These are phyloP conservation scores for Trematocara marginatum DNA, from an alignment of 2,113 vertebrate genomes.

Conservation along the genomic window DNA sequence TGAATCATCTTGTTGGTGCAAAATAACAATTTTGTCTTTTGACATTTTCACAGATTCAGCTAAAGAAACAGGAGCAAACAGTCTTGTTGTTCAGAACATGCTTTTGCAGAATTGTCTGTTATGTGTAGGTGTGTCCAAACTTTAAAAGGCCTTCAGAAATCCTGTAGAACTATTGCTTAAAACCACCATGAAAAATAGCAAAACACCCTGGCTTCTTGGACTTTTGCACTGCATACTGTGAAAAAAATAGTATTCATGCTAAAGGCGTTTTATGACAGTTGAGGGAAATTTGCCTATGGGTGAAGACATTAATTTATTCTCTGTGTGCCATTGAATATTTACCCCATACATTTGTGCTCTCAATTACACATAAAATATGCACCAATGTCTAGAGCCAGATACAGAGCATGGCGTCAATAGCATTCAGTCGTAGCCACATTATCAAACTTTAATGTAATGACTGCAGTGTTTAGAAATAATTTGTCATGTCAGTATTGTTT, in stretches of 20 bases:
- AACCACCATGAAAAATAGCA: neutral
- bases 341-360: neutral
- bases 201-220: neutral
- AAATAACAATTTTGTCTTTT: neutral
- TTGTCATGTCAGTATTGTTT: neutral
- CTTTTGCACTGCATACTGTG: neutral
- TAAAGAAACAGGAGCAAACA: neutral
- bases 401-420: neutral
- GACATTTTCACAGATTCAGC: neutral
- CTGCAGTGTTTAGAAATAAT: neutral
- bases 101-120: neutral
- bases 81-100: neutral
- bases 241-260: neutral
- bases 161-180: neutral
- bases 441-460: neutral
- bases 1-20: neutral
- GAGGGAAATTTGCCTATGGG: neutral
- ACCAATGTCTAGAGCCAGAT: neutral
- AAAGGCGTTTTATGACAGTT: neutral
- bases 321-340: neutral
- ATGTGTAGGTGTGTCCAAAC: neutral
- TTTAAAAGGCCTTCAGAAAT: neutral
- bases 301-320: neutral
- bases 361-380: slow-evolving; percentile 1
- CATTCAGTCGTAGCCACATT: neutral